These are phyloP conservation scores for Parnassius apollo DNA, from an alignment of 2,888 invertebrate genomes.

Conservation along the genomic window DNA sequence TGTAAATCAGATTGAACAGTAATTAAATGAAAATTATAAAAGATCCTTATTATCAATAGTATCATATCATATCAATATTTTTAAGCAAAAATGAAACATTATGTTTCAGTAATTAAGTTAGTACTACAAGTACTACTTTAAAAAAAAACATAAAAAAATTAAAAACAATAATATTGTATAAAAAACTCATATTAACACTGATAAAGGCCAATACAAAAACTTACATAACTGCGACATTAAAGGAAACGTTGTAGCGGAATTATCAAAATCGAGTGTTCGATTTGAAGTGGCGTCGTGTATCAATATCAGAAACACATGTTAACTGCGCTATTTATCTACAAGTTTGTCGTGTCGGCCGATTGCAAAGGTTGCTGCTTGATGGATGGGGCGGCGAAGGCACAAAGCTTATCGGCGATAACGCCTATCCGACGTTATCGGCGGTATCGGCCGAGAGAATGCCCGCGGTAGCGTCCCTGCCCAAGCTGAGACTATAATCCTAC, in stretches of 20 bases:
- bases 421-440: conserved; percentile 59
- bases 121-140: too few relatives aligned
- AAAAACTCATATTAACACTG: conserved; percentile 11
- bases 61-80: too few relatives aligned
- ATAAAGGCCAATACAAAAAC: conserved; percentile 46
- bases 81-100: too few relatives aligned
- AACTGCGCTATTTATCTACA: conserved; percentile 64
- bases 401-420: conserved; percentile 72
- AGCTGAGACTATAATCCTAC: conserved; percentile 58
- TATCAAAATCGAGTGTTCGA: conserved; percentile 60
- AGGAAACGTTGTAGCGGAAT: conserved; percentile 55
- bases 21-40: too few relatives aligned
- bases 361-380: conserved; percentile 70
- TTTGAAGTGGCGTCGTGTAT: conserved; percentile 68
- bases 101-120: too few relatives aligned
- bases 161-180: too few relatives aligned
- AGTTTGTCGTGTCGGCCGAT: conserved; percentile 61
- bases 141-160: too few relatives aligned
- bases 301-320: conserved; percentile 74
- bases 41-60: too few relatives aligned
- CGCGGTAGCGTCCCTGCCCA: conserved; percentile 40
- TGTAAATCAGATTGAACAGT: too few relatives aligned
- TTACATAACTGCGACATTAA: conserved; percentile 55
- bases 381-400: conserved; percentile 75
- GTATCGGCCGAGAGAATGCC: conserved; percentile 47